These are phyloP conservation scores for Cydia pomonella DNA, from an alignment of 1,140 invertebrate species.

Conservation along the genomic window DNA sequence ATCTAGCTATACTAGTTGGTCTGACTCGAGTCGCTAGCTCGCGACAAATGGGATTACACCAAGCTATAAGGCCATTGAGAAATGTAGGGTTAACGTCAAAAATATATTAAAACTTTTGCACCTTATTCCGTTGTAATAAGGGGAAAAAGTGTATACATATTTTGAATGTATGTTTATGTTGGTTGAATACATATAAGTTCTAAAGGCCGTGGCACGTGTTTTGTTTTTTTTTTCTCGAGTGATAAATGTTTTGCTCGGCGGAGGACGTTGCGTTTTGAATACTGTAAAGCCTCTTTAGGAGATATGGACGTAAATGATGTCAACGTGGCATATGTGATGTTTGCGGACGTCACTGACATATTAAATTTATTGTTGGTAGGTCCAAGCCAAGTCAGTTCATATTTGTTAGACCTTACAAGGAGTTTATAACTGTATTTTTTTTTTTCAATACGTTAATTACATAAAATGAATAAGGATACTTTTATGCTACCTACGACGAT, in stretches of 20 bases:
- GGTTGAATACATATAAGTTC: slow-evolving; percentile 29
- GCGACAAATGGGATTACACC: slow-evolving; percentile 38
- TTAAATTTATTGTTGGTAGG: background rate
- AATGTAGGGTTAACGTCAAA: slow-evolving; percentile 38
- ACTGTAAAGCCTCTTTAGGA: slow-evolving; percentile 26
- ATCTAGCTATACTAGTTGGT: background rate
- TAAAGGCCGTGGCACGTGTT: slow-evolving; percentile 62
- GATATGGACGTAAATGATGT: slow-evolving; percentile 16
- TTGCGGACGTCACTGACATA: slow-evolving; percentile 9
- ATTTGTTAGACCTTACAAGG: background rate
- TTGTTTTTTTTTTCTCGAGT: slow-evolving; percentile 46
- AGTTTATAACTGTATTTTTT: background rate
- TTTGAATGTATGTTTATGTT: slow-evolving; percentile 44
- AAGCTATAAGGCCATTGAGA: slow-evolving; percentile 56
- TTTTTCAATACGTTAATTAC: no score
- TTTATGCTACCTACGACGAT: no score
- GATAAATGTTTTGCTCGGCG: slow-evolving; percentile 44
- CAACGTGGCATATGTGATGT: slow-evolving; percentile 20
- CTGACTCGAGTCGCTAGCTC: background rate
- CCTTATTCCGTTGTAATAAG: background rate
- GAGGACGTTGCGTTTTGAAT: slow-evolving; percentile 37
- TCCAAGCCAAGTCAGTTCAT: background rate
- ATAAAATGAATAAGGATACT: no score
- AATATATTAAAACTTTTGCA: background rate
- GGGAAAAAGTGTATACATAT: background rate